Evolutionary conservation across 2,797 vertebrate genomes (phyloP), one percentile per base, ranked within the genome.

Genomic region (Pitangus sulphuratus): DNA sequence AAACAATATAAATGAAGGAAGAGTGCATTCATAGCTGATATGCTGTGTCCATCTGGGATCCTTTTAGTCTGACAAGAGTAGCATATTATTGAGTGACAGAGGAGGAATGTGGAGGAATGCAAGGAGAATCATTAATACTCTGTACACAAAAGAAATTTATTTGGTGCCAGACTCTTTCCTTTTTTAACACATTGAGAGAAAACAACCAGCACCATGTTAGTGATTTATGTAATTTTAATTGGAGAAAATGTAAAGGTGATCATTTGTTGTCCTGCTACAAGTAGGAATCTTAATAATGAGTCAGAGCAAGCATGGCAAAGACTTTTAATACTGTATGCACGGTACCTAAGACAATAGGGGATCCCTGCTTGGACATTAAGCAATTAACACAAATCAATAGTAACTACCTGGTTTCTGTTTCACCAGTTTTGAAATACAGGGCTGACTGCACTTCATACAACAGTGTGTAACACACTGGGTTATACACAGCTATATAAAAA

Each of bases 1-100:
- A 97, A 97, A 96, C 85, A 94, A 95, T 95, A 98, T 93, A 97
- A 96, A 96, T 57, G 56, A 94, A 95, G 89, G 87, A 91, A 92
- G 93, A 94, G 92, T 87, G 85, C 70, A 84, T 70, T 94, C 11
- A 6, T 66, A 95, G 87, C 87, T 84, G 84, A 76, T 92, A 83
- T 83, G 69, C 66, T 83, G 15, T 44, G 62, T 95, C 96, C 93
- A 96, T 86, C 57, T 64, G 93, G 94, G 66, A 94, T 84, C 37
- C 37, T 84, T 93, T 95, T 74, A 95, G 89, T 93, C 56, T 97
- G 96, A 96, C 93, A 94, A 75, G 68, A 84, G 89, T 45, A 87
- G 82, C 53, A n/a, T 71, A 90, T 96, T 96, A 96, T 62, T 92
- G 87, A 94, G 82, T 91, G 90, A 83, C 53, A 85, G 89, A 89